These are phyloP conservation scores for Lottia scabra DNA, from an alignment of 2,888 invertebrate genomes.

Conservation along the genomic window DNA sequence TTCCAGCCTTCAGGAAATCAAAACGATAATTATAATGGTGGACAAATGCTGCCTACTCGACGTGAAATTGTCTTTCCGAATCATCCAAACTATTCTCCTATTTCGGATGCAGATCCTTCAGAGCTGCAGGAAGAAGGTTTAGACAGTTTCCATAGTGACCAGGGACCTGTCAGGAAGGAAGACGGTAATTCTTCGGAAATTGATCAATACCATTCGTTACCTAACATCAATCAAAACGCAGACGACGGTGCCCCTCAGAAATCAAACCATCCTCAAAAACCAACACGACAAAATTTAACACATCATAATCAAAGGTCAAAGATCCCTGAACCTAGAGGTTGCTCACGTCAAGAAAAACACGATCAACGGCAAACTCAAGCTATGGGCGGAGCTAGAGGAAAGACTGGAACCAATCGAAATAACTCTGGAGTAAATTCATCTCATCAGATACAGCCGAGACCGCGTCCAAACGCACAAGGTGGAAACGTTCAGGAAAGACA, in stretches of 20 bases:
- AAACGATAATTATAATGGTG: not conserved
- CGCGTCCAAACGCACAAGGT: not conserved
- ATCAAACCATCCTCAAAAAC: constrained; percentile 1
- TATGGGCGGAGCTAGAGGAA: not conserved
- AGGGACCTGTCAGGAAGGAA: not conserved
- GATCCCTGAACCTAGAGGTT: not conserved
- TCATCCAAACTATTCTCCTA: not conserved
- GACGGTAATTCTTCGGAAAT: not conserved
- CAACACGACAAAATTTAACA: not conserved
- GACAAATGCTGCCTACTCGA: not conserved
- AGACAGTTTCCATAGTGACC: not conserved
- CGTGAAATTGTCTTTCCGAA: not conserved
- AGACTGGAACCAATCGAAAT: not conserved
- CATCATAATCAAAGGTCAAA: not conserved
- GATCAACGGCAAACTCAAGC: not conserved
- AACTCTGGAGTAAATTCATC: not conserved
- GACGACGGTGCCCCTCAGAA: not conserved
- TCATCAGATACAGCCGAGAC: not conserved
- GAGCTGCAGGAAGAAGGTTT: not conserved
- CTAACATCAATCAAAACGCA: not conserved
- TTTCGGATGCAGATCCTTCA: not conserved
- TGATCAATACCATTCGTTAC: not conserved
- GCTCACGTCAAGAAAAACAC: not conserved
- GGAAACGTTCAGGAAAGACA: not conserved
- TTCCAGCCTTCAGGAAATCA: not conserved